Evolutionary conservation across 1,140 invertebrate genomes (phyloP).

Genomic region (Lanistes nyassanus): DNA sequence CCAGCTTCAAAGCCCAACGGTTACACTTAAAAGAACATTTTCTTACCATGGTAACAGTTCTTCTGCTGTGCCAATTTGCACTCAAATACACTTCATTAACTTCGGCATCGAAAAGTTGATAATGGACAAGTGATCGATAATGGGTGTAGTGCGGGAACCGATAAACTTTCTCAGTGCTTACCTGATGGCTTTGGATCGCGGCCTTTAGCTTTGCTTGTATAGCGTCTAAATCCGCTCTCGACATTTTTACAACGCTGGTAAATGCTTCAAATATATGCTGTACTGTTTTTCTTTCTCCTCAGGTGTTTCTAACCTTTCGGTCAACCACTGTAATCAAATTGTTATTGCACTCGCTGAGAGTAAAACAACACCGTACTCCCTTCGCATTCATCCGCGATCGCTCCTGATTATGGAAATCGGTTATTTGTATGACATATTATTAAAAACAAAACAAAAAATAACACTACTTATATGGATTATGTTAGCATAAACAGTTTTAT

Average conservation of each 20-base stretch:
- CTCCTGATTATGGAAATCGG: conserved; percentile 3
- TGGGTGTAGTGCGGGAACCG: conserved; percentile 19
- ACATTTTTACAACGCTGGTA: conserved; percentile 34
- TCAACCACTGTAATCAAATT: neutral
- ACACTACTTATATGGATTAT: too few relatives aligned
- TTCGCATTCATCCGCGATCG: conserved; percentile 1
- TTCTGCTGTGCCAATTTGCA: neutral
- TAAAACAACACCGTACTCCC: conserved; percentile 1
- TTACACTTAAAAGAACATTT: too few relatives aligned
- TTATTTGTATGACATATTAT: neutral
- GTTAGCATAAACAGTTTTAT: neutral
- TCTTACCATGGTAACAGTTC: too few relatives aligned
- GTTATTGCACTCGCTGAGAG: conserved; percentile 5
- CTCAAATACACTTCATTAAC: conserved; percentile 23
- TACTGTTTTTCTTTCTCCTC: conserved; percentile 13
- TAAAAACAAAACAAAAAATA: neutral
- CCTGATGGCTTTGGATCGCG: conserved; percentile 67
- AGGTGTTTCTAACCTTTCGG: neutral
- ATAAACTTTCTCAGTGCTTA: conserved; percentile 45
- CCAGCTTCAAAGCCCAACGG: too few relatives aligned
- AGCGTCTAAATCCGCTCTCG: conserved; percentile 54
- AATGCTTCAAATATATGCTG: neutral
- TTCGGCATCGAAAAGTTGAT: conserved; percentile 27
- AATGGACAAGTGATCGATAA: conserved; percentile 31
- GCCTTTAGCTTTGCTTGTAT: conserved; percentile 62